Evolutionary conservation across 2,888 invertebrate species (phyloP), one percentile per base, ranked within the genome.

Genomic region (Orthonevra nobilis): DNA sequence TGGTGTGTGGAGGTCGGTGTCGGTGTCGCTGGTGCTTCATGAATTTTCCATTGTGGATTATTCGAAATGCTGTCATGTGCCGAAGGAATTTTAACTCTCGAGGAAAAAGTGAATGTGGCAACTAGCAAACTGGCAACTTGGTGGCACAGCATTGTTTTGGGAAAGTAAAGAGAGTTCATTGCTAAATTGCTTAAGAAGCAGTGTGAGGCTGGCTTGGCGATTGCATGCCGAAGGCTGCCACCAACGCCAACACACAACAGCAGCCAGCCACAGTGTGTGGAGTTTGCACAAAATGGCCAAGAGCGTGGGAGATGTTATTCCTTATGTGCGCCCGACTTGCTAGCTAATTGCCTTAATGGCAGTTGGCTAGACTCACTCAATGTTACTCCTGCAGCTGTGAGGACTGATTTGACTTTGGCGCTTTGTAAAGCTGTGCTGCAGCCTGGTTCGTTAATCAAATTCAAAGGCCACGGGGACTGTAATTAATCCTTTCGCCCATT

Each of bases 401-500:
- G n/a, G n/a, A n/a, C n/a, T n/a, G n/a, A n/a, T n/a, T n/a, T n/a
- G n/a, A n/a, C n/a, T n/a, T n/a, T n/a, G n/a, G n/a, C n/a, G n/a
- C n/a, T n/a, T n/a, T n/a, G n/a, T n/a, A n/a, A n/a, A 64, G 36
- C 69, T 28, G n/a, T n/a, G 70, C 58, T 44, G 38, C 38, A 38
- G 28, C 50, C 26, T 26, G 61, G 60, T 79, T 73, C 79, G 79
- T 79, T 79, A 79, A 79, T 79, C 73, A 79, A 79, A 73, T 79
- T 73, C 79, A 79, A 79, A 79, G 79, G 79, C 79, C 79, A 79
- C 56, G 79, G 79, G 79, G 79, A 79, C 79, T 73, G 79, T 79
- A 79, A 79, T 79, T 79, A 79, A 79, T 79, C 79, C 79, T 79
- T 79, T 79, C 79, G 79, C 79, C 79, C 64, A 73, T 79, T 79